A percentile compares a stretch with the other conserved stretches of the same genome.
phyloP scores from a whole-genome alignment of 2,888 invertebrate species.

The Petrolisthes cinctipes region DNA sequence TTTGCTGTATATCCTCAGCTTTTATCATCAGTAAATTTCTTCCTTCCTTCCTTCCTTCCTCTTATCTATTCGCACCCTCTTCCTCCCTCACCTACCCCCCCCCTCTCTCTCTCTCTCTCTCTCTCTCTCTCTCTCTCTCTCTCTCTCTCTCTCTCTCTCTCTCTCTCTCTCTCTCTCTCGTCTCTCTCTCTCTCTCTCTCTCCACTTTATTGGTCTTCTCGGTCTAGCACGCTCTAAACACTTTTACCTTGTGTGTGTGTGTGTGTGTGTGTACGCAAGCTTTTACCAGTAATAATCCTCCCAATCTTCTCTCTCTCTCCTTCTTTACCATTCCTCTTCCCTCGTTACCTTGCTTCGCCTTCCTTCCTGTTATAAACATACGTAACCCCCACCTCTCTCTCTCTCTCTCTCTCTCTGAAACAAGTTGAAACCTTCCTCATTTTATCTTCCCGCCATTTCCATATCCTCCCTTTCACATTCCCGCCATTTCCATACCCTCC shows the following conservation, averaged over 20 bases:
- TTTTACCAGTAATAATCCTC: not conserved
- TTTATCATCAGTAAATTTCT: not conserved
- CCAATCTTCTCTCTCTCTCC: not conserved
- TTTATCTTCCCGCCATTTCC: not conserved
- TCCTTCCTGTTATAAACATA: not conserved
- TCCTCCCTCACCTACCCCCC: not conserved
- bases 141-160: not conserved
- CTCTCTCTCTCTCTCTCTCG: not conserved
- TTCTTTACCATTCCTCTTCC: not conserved
- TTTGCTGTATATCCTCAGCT: not conserved
- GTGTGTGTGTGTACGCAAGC: not conserved
- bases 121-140: not conserved
- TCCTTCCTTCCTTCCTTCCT: not conserved
- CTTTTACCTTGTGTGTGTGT: not conserved
- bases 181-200: not conserved
- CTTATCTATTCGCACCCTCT: not conserved
- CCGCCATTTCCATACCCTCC: not conserved
- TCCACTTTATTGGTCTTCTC: not conserved
- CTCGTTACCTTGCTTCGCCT: not conserved
- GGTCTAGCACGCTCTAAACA: not conserved
- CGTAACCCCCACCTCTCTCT: not conserved
- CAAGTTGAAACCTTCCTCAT: not conserved
- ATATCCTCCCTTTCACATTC: not conserved
- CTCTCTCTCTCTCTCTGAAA: not conserved
- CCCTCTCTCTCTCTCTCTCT: not conserved